These are phyloP conservation scores for Myrmecobius fasciatus DNA, from an alignment of 2,113 vertebrate species.

Conservation along the genomic window DNA sequence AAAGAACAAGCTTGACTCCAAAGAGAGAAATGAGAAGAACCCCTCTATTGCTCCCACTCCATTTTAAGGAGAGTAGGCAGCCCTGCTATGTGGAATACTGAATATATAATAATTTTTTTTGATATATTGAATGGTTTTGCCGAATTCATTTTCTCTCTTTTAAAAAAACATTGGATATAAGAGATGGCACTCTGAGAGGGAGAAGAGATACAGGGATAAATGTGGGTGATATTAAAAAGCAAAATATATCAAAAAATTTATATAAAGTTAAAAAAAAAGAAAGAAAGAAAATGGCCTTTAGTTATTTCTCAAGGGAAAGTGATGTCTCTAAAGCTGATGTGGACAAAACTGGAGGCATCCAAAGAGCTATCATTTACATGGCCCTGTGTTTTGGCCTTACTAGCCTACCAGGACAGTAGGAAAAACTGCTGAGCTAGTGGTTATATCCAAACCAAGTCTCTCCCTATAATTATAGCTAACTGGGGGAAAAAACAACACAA, in stretches of 20 bases:
- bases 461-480: constrained; percentile 71
- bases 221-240: not conserved
- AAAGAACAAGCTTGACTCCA: not conserved
- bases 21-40: not conserved
- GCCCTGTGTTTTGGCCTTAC: constrained; percentile 44
- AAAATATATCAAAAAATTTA: not conserved
- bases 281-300: not conserved
- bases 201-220: not conserved
- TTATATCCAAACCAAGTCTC: constrained; percentile 64
- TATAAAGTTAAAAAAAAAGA: not conserved
- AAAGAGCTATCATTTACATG: constrained; percentile 61
- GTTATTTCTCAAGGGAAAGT: constrained; percentile 29
- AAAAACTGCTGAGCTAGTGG: constrained; percentile 69
- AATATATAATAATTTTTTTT: not conserved
- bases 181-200: too few species aligned
- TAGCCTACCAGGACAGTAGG: constrained; percentile 55
- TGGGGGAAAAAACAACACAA: constrained; percentile 56
- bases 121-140: not conserved
- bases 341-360: constrained; percentile 32
- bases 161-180: not conserved
- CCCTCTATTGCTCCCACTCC: not conserved
- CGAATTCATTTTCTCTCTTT: not conserved
- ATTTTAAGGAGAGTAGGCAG: not conserved
- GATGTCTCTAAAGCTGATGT: constrained; percentile 29
- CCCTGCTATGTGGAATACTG: not conserved